Evolutionary conservation across 2,797 vertebrate genomes (phyloP), one percentile per base, ranked within the genome.

Genomic region (Paguma larvata): DNA sequence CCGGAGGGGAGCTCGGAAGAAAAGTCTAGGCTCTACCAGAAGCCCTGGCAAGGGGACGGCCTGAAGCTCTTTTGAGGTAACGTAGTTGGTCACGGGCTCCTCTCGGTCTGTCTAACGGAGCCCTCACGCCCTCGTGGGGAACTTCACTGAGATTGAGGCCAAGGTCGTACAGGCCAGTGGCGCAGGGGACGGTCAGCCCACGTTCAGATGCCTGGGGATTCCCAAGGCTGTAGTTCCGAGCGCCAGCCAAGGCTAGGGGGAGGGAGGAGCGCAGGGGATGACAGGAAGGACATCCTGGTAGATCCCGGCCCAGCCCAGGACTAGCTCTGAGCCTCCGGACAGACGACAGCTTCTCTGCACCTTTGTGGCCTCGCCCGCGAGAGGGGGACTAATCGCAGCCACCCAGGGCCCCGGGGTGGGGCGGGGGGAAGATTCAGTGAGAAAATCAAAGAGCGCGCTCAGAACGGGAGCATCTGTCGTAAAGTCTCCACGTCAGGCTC

Each of bases 401-500:
- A 6, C 44, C 48, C 18, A 18, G 34, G 32, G 51, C 46, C 73
- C 3, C 0, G 56, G 62, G 63, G 8, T n/a, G n/a, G n/a, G n/a
- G n/a, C n/a, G n/a, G n/a, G 3, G 5, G 32, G 63, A 84, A 59
- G 48, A 44, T 18, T 30, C 41, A 70, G 34, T 4, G 51, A 62
- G 30, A 21, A 80, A 34, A 53, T 46, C 32, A 46, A 9, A 0
- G 9, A 5, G 2, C 48, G 18, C 14, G 8, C 16, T 25, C 21
- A 19, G 70, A 30, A 23, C 5, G 59, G 62, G 8, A 67, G 32
- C 0, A 46, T 21, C 0, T 27, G 23, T 6, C 12, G 1, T 30
- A 72, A 78, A 44, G 2, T 14, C 41, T 34, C 73, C 1, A 2
- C 11, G 8, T 3, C 67, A 53, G 65, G 9, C 0, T 0, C 25